Conservation (phyloP, 2,888 invertebrate genomes). For the Stomorhina lunata region DNA sequence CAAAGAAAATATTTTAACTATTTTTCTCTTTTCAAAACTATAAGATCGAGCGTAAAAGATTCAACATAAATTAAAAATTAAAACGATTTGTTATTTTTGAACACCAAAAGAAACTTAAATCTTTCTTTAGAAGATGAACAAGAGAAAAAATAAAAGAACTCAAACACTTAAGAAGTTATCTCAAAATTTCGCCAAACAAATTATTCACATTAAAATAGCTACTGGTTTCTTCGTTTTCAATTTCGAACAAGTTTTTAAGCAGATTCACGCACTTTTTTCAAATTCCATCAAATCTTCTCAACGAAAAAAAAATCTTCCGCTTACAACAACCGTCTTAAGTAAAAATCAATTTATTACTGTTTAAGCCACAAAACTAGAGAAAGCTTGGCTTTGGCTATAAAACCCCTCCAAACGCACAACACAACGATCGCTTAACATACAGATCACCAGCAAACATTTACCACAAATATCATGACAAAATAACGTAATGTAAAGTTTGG, state of each 20-base stretch:
- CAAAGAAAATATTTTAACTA: conserved; percentile 5
- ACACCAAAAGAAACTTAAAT: not conserved
- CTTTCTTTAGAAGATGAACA: not conserved
- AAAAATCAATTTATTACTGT: conserved; percentile 51
- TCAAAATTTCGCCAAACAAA: conserved; percentile 44
- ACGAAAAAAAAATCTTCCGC: conserved; percentile 56
- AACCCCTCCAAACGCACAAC: conserved; percentile 3
- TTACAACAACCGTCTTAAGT: conserved; percentile 57
- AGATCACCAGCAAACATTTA: not conserved
- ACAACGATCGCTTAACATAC: not conserved
- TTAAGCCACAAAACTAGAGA: conserved; percentile 40
- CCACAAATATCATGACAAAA: too few species aligned
- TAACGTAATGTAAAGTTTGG: conserved; percentile 38
- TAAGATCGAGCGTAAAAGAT: conserved; percentile 36
- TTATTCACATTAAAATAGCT: not conserved
- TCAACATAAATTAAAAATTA: conserved; percentile 24
- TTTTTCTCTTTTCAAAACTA: not conserved
- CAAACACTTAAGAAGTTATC: not conserved
- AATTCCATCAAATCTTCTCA: not conserved
- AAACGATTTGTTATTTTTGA: conserved; percentile 40
- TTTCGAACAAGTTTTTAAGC: conserved; percentile 31
- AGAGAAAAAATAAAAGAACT: not conserved
- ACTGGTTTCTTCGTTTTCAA: not conserved
- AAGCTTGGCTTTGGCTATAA: conserved; percentile 52
- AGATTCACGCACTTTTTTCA: conserved; percentile 46